A percentile compares a stretch with the other conserved stretches of the same genome.
Conservation (phyloP, 2,797 vertebrate genomes). For the Hippocampus kuda region DNA sequence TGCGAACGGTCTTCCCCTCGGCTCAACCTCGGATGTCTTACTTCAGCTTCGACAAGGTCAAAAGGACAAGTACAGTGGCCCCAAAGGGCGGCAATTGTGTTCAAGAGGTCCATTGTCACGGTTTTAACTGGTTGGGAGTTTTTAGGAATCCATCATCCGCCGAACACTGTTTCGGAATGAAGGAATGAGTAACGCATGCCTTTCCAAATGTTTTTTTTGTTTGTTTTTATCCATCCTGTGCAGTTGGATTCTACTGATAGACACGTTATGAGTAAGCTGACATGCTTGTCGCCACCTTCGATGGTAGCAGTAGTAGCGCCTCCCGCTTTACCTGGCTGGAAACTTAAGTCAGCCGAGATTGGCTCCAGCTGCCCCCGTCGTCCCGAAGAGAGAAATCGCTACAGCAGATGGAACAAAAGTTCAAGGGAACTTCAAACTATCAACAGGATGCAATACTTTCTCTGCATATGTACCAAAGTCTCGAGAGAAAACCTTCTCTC, state of each 20-base stretch:
- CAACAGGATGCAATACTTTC: neutral
- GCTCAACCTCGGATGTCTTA: neutral
- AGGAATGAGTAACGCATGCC: too few relatives aligned
- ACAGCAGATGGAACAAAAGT: neutral
- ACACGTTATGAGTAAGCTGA: too few relatives aligned
- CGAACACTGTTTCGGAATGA: too few relatives aligned
- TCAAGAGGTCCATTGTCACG: neutral
- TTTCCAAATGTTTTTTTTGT: too few relatives aligned
- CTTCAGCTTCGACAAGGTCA: neutral
- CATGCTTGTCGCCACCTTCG: too few relatives aligned
- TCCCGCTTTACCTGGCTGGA: too few relatives aligned
- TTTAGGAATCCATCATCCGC: too few relatives aligned
- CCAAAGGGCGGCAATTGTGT: neutral
- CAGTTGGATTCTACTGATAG: too few relatives aligned
- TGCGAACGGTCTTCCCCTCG: neutral
- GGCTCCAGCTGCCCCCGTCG: neutral
- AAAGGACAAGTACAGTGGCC: too few relatives aligned
- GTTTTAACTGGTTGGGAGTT: too few relatives aligned
- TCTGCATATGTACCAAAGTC: neutral
- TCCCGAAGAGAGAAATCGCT: neutral
- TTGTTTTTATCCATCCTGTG: too few relatives aligned
- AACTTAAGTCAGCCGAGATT: neutral
- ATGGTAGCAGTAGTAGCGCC: too few relatives aligned
- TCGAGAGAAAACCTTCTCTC: neutral
- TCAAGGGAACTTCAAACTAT: neutral